Percentiles rank a stretch among this genome's conserved stretches.
These are phyloP conservation scores for Cataglyphis cursor DNA, from an alignment of 2,888 invertebrate genomes.

Conservation along the genomic window DNA sequence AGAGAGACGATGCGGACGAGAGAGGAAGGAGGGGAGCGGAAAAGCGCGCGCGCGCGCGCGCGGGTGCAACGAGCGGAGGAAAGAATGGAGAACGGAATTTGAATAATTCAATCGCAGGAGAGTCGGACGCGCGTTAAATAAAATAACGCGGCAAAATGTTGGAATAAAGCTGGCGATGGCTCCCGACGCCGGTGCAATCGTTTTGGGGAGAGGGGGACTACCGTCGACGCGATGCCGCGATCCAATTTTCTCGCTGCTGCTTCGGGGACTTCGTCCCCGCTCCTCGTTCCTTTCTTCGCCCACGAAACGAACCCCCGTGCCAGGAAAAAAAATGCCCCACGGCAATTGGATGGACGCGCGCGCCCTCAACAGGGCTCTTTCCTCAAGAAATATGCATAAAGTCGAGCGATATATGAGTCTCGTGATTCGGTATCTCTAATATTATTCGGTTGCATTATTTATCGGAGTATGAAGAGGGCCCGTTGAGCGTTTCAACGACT, in stretches of 20 bases:
- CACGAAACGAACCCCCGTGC: neutral
- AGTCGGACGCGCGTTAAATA: conserved; percentile 80
- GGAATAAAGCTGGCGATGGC: conserved; percentile 70
- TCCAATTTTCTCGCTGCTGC: conserved; percentile 72
- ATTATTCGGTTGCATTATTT: conserved; percentile 44
- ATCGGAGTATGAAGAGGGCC: neutral
- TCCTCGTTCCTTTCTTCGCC: conserved; percentile 2
- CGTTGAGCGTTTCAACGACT: conserved; percentile 25
- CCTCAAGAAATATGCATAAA: conserved; percentile 53
- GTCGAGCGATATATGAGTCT: conserved; percentile 37
- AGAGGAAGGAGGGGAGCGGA: neutral
- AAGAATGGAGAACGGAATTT: conserved; percentile 75
- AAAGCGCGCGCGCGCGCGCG: neutral
- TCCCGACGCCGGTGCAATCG: conserved; percentile 51
- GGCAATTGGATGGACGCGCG: conserved; percentile 37
- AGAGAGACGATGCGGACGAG: conserved; percentile 52
- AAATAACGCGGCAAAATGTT: conserved; percentile 80
- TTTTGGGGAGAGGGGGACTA: conserved; percentile 19
- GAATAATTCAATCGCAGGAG: conserved; percentile 82
- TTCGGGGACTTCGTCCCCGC: conserved; percentile 41
- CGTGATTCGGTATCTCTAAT: conserved; percentile 24
- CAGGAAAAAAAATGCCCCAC: conserved; percentile 49
- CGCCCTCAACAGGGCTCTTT: conserved; percentile 44
- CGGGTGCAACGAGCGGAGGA: conserved; percentile 43
- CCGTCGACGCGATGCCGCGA: conserved; percentile 48